Conservation (phyloP, 2,888 invertebrate species). For the Myopa testacea region DNA sequence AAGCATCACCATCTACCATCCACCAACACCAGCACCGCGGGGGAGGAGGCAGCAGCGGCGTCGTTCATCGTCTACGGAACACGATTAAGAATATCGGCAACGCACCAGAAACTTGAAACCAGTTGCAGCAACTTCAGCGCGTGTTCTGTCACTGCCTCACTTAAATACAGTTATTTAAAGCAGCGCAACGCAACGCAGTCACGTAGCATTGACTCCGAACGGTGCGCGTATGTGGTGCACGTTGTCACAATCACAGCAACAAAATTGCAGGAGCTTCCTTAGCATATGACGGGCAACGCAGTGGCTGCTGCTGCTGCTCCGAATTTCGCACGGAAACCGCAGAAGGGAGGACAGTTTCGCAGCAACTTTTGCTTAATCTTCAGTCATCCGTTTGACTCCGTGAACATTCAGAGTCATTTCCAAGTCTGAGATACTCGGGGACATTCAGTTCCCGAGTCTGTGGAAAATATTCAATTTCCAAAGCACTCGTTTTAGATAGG, state of each 20-base stretch:
- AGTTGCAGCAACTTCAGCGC: conserved; percentile 7
- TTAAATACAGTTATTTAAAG: neutral
- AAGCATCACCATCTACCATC: neutral
- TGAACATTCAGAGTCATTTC: neutral
- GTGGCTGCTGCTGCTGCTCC: neutral
- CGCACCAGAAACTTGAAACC: neutral
- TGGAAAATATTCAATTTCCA: neutral
- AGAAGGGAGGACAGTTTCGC: neutral
- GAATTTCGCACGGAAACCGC: neutral
- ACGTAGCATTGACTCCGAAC: neutral
- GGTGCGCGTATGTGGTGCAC: neutral
- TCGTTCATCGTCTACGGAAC: neutral
- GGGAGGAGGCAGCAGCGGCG: neutral
- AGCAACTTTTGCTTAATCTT: neutral
- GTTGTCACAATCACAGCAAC: neutral
- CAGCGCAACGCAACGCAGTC: neutral
- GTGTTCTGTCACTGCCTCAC: neutral
- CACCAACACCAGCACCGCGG: neutral
- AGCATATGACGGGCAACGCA: neutral
- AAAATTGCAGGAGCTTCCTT: neutral
- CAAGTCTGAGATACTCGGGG: neutral
- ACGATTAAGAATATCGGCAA: conserved; percentile 5
- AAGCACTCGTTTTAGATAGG: neutral
- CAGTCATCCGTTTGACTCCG: neutral
- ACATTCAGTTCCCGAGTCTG: neutral